Base-by-base conservation (phyloP, 37 sponge, comb jelly and placozoan genomes). In the Corticium candelabrum region DNA sequence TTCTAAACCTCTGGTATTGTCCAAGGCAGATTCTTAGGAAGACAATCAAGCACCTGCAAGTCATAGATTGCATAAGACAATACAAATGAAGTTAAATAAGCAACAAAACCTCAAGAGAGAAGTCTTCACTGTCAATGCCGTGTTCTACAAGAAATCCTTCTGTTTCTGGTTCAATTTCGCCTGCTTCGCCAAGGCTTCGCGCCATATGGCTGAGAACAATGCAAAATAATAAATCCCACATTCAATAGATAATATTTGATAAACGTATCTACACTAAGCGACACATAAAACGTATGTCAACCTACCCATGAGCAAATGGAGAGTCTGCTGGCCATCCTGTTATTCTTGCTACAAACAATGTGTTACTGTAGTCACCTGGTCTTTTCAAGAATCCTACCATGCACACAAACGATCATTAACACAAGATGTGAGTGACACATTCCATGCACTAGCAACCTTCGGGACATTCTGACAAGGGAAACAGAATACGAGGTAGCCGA, bases 401-500 rank as follows among this genome's bases (percentile, higher is more conserved):
- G n/a, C n/a, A n/a, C n/a, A n/a, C n/a, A n/a, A n/a, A n/a, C n/a
- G n/a, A n/a, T n/a, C n/a, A 50, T 50, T 27, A 34, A 68, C 30
- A 0, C 0, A 29, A 71, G 30, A 62, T n/a, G 37, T 29, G 1
- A 62, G 41, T 4, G 68, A 30, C 34, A 71, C 31, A 30, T 1
- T 1, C 35, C 75, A 1, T 3, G 38, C 34, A 34, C 29, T 31
- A 30, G 36, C 2, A 34, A 35, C 2, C 36, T 31, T 35, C 31
- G 36, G 99, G 99, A 40, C 89, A 89, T 38, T 91, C 83, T 31
- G 33, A 7, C 1, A 97, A 78, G 38, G 99, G 90, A 3, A 94
- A 74, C 3, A 91, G 27, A 5, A 94, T 71, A 1, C 99, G 79
- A 7, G 99, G 99, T 0, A 91, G 30, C 4, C 88, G 70, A 39